These are phyloP conservation scores for Telmatochromis sp. DNA, from an alignment of 2,113 vertebrate species.

Conservation along the genomic window DNA sequence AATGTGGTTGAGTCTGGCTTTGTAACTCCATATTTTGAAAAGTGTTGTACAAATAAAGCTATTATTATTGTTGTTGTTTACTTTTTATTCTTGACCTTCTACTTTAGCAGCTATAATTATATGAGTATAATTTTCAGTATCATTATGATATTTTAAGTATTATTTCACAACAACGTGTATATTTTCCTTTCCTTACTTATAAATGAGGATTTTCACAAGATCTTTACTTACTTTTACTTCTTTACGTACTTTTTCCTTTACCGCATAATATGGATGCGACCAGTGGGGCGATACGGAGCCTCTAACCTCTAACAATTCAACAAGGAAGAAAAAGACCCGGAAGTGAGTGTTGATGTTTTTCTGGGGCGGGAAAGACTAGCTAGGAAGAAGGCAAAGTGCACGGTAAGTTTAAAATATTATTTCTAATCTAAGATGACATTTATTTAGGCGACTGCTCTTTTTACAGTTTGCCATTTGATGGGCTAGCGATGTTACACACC, in stretches of 20 bases:
- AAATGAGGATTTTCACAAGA: background rate
- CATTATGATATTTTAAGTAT: background rate
- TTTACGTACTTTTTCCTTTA: background rate
- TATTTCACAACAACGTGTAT: background rate
- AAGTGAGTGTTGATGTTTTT: background rate
- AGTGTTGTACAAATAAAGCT: background rate
- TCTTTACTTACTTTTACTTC: background rate
- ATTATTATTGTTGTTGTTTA: background rate
- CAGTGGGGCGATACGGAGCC: background rate
- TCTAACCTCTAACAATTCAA: background rate
- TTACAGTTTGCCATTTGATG: background rate
- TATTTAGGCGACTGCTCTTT: background rate
- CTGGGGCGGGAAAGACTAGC: background rate
- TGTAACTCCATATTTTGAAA: background rate
- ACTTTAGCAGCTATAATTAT: background rate
- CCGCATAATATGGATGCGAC: background rate
- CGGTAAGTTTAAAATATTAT: background rate
- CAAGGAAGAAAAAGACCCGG: constrained; percentile 26
- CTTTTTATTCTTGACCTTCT: background rate
- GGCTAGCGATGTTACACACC: background rate
- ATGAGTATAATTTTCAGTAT: background rate
- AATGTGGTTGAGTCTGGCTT: background rate
- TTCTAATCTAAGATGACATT: background rate
- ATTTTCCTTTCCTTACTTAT: background rate
- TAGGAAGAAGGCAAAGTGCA: background rate